These are phyloP conservation scores for Limnephilus rhombicus DNA, from an alignment of 2,888 invertebrate species.

Conservation along the genomic window DNA sequence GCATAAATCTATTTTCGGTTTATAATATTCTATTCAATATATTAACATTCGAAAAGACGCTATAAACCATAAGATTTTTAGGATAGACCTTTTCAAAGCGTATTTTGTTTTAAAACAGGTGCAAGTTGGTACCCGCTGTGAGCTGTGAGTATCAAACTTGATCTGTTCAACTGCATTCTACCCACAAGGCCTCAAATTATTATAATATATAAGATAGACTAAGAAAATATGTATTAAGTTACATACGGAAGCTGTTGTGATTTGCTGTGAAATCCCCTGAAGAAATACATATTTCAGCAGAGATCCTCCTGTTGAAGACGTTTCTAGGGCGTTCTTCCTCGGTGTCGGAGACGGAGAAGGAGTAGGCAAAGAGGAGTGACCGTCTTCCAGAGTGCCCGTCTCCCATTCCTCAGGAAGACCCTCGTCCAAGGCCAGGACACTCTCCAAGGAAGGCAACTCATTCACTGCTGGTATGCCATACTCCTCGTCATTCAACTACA, in stretches of 20 bases:
- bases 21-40: background rate
- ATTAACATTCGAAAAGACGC: background rate
- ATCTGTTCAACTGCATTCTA: too few species aligned
- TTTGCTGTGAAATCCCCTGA: conserved; percentile 93
- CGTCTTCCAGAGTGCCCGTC: conserved; percentile 20
- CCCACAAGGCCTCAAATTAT: too few species aligned
- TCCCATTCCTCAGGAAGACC: conserved; percentile 67
- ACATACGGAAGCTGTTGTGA: conserved; percentile 89
- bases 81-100: background rate
- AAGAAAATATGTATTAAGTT: background rate
- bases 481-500: conserved; percentile 88
- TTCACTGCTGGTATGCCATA: conserved; percentile 88
- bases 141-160: too few species aligned
- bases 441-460: conserved; percentile 87
- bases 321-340: conserved; percentile 70
- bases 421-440: conserved; percentile 85
- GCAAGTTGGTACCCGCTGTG: background rate
- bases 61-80: background rate
- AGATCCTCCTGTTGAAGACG: conserved; percentile 76
- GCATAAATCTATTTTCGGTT: background rate
- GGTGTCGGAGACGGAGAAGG: conserved; percentile 72
- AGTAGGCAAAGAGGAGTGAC: conserved; percentile 68
- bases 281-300: conserved; percentile 88
- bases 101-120: background rate
- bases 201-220: background rate